A percentile compares a stretch with the other conserved stretches of the same genome.
Conservation (phyloP, 2,113 vertebrate genomes). For the Rhabdomys dilectus region DNA sequence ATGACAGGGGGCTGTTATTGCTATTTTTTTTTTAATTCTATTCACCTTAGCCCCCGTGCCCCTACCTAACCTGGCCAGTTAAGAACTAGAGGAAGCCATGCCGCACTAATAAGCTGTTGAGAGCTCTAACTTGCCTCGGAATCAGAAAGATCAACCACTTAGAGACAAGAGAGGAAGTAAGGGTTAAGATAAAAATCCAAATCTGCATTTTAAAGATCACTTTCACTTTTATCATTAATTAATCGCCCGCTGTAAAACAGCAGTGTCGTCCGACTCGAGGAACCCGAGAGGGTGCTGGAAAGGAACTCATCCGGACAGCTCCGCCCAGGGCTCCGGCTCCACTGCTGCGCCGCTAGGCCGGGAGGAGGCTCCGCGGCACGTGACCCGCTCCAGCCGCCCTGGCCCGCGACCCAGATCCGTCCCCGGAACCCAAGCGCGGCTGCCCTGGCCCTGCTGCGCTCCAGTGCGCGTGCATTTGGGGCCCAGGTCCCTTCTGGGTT, state of each 20-base stretch:
- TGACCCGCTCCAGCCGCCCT: constrained; percentile 49
- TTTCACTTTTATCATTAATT: not conserved
- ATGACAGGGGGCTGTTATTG: not conserved
- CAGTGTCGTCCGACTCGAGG: not conserved
- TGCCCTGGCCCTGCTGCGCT: not conserved
- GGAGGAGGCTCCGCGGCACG: constrained; percentile 60
- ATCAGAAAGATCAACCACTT: not conserved
- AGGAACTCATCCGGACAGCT: not conserved
- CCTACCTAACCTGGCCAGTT: not conserved
- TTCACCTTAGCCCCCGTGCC: not conserved
- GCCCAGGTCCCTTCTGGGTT: not conserved
- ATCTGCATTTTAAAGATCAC: not conserved
- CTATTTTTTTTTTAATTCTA: not conserved
- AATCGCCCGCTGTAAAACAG: constrained; percentile 1
- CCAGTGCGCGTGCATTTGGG: not conserved
- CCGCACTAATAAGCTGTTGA: not conserved
- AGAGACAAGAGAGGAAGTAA: not conserved
- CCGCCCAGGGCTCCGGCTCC: constrained; percentile 57
- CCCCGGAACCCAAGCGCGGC: constrained; percentile 60
- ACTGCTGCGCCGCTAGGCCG: constrained; percentile 37
- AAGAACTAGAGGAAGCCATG: not conserved
- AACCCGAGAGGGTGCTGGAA: not conserved
- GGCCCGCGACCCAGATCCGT: constrained; percentile 78
- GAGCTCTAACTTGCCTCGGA: not conserved
- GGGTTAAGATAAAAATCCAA: not conserved